These are phyloP conservation scores for Melipona beecheii DNA, from an alignment of 2,888 invertebrate species.

Conservation along the genomic window DNA sequence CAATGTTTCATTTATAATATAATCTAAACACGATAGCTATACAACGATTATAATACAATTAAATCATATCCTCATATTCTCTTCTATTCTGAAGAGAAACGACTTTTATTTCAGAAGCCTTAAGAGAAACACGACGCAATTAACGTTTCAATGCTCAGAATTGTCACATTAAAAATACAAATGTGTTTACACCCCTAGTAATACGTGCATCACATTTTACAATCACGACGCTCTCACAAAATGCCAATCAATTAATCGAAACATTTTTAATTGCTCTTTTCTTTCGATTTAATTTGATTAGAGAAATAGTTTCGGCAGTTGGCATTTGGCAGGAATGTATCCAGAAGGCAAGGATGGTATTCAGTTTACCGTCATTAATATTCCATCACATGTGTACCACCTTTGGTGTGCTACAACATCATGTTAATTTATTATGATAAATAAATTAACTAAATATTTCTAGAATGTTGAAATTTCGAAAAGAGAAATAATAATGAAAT, in stretches of 20 bases:
- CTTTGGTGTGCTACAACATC: conserved; percentile 80
- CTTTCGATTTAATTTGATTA: conserved; percentile 39
- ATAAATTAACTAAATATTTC: neutral
- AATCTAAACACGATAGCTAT: conserved; percentile 54
- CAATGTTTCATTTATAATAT: conserved; percentile 51
- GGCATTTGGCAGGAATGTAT: conserved; percentile 80
- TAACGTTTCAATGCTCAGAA: neutral
- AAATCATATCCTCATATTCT: conserved; percentile 49
- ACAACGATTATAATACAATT: conserved; percentile 68
- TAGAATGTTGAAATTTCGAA: neutral
- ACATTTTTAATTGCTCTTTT: neutral
- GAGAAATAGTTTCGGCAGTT: conserved; percentile 73
- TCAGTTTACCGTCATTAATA: conserved; percentile 64
- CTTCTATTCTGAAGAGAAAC: conserved; percentile 55
- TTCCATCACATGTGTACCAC: conserved; percentile 83
- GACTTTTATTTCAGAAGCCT: conserved; percentile 47
- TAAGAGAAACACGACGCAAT: conserved; percentile 8
- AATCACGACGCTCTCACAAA: conserved; percentile 5
- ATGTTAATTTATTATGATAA: neutral
- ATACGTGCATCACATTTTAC: conserved; percentile 10
- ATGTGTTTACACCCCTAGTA: conserved; percentile 15
- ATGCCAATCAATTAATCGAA: conserved; percentile 21
- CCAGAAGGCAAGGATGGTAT: conserved; percentile 70
- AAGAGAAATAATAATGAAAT: neutral
- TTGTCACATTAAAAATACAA: conserved; percentile 19